These are phyloP conservation scores for Phoxinus phoxinus DNA, from an alignment of 2,113 vertebrate genomes.

Conservation along the genomic window DNA sequence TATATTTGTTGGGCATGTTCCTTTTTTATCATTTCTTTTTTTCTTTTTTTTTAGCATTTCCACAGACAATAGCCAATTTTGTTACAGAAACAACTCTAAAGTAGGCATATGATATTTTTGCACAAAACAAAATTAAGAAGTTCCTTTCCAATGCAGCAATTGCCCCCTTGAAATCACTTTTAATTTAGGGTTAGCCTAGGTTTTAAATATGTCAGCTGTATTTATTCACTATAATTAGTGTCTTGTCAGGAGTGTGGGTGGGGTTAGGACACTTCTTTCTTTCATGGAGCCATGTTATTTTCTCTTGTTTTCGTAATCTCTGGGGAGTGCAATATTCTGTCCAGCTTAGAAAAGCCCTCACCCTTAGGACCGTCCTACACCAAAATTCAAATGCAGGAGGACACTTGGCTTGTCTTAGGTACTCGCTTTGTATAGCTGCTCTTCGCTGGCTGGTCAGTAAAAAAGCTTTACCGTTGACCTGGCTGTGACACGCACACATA, in stretches of 20 bases:
- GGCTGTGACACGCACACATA: conserved; percentile 60
- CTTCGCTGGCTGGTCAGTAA: conserved; percentile 59
- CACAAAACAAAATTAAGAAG: conserved; percentile 64
- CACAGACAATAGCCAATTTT: conserved; percentile 46
- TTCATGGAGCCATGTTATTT: conserved; percentile 72
- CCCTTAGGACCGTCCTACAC: conserved; percentile 65
- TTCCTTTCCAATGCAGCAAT: conserved; percentile 72
- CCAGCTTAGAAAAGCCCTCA: conserved; percentile 72
- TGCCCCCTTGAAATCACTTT: conserved; percentile 69
- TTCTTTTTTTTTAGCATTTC: conserved; percentile 47
- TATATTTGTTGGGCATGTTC: conserved; percentile 62
- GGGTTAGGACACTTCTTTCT: conserved; percentile 63
- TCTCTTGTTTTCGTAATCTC: conserved; percentile 56
- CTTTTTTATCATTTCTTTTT: conserved; percentile 60
- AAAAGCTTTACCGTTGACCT: conserved; percentile 61
- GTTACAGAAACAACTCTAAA: conserved; percentile 58
- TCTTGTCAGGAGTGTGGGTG: conserved; percentile 68
- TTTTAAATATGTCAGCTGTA: conserved; percentile 74
- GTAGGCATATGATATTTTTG: conserved; percentile 60
- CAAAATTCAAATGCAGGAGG: conserved; percentile 44
- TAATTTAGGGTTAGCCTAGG: conserved; percentile 69
- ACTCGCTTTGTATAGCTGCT: conserved; percentile 64
- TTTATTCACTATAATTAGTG: conserved; percentile 77
- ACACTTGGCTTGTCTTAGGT: conserved; percentile 63
- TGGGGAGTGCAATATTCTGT: conserved; percentile 81